Percentiles rank a stretch among this genome's conserved stretches.
Conservation (phyloP, 2,113 vertebrate genomes). For the Heptranchias perlo region DNA sequence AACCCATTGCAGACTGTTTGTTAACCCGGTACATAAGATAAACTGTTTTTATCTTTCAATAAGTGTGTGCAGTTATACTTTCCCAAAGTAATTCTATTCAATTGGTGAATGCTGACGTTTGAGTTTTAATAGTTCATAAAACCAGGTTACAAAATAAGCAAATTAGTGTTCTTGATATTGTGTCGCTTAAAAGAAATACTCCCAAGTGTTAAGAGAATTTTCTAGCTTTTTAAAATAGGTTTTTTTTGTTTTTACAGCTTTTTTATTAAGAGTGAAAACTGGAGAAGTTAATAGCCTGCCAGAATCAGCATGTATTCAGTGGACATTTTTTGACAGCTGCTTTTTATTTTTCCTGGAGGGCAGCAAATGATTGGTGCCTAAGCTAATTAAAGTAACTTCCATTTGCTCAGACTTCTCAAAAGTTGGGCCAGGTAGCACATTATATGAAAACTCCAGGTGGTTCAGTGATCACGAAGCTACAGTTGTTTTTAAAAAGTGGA, state of each 20-base stretch:
- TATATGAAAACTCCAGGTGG: neutral
- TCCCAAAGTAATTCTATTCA: neutral
- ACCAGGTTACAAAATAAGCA: too few relatives aligned
- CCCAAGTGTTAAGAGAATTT: neutral
- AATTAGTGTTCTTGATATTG: neutral
- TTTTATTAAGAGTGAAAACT: slow-evolving; percentile 11
- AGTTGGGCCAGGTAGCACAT: slow-evolving; percentile 40
- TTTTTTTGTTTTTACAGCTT: neutral
- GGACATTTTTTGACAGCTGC: slow-evolving; percentile 25
- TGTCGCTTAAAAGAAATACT: neutral
- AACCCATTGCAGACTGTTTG: neutral
- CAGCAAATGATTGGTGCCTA: slow-evolving; percentile 44
- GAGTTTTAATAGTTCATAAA: neutral
- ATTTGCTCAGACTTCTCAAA: slow-evolving; percentile 54
- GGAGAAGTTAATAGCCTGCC: neutral
- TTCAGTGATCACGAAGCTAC: neutral
- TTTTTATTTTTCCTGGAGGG: slow-evolving; percentile 52
- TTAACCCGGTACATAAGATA: neutral
- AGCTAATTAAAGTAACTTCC: slow-evolving; percentile 53
- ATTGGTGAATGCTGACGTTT: neutral
- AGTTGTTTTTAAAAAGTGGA: neutral
- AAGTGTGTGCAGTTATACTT: neutral
- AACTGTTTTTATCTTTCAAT: neutral
- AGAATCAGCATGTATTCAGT: neutral
- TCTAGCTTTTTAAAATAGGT: neutral